Conservation (phyloP, 1,140 invertebrate genomes). For the Brachionus koreanus region DNA sequence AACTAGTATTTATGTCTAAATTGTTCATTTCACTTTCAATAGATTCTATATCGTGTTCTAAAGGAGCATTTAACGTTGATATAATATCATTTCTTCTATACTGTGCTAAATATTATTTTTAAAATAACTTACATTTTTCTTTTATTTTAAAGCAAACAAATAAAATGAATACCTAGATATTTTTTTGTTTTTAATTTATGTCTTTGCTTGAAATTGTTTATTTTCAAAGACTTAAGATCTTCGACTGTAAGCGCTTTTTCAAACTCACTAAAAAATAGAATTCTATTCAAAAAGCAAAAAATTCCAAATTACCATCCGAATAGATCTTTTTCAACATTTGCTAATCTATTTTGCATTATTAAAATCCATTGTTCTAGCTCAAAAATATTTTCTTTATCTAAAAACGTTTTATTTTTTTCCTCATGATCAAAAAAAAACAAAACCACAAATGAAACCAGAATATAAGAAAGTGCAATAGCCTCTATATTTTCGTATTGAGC, state of each 20-base stretch:
- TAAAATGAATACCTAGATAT: slow-evolving; percentile 1
- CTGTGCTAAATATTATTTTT: background rate
- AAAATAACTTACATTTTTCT: background rate
- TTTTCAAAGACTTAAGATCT: slow-evolving; percentile 4
- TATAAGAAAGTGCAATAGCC: slow-evolving; percentile 6
- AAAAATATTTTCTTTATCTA: background rate
- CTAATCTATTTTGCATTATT: background rate
- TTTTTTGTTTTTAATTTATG: slow-evolving; percentile 9
- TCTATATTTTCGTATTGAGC: slow-evolving; percentile 31
- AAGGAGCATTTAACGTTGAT: slow-evolving; percentile 3
- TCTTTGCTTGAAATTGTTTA: slow-evolving; percentile 20
- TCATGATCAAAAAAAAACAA: slow-evolving; percentile 14
- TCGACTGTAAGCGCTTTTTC: background rate
- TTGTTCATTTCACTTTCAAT: slow-evolving; percentile 26
- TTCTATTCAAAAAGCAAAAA: background rate
- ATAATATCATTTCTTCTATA: slow-evolving; percentile 32
- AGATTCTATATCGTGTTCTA: slow-evolving; percentile 6
- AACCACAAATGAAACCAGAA: background rate
- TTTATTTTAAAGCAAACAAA: background rate
- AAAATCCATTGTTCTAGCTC: background rate
- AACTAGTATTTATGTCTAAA: background rate
- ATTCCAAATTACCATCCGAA: slow-evolving; percentile 8
- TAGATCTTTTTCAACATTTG: background rate
- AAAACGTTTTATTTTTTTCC: background rate
- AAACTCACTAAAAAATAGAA: background rate